Evolutionary conservation across 2,113 vertebrate genomes (phyloP), one percentile per base, ranked within the genome.

Genomic region (Hylia prasina): DNA sequence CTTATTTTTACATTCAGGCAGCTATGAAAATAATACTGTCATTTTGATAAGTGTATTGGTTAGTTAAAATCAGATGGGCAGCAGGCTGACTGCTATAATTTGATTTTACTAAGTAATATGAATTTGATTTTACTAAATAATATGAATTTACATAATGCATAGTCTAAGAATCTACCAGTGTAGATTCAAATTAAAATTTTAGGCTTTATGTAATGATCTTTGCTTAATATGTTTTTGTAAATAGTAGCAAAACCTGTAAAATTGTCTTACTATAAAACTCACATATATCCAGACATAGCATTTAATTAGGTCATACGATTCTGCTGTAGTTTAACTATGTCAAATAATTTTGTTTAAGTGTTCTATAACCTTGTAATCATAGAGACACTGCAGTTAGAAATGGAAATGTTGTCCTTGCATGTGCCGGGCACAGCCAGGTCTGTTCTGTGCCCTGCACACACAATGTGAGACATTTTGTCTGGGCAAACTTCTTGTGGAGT

Each of bases 61-160:
- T 94, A 78, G 91, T 73, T 93, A 86, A 90, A 94, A 90, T 95
- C 70, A 91, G 90, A 66, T 89, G 71, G 54, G 71, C 64, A 89
- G 60, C 72, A 92, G 84, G 94, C 89, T 91, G 37, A 54, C 48
- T 69, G 40, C 92, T 92, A 33, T 94, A 3, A 93, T 94, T 96
- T 76, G 20, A 53, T 97, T 93, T 97, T 93, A 72, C 82, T 94
- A 95, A 96, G 94, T 92, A 97, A 58, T 40, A 56, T 15, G 1
- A 37, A 93, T 94, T 95, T 79, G 13, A 61, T 97, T 93, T 96
- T 92, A 71, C 81, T 93, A 95, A 96, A 96, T 94, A 96, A 31
- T 61, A 54, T 54, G 25, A 8, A 44, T 66, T 83, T 75, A 39
- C 25, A 7, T 75, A 68, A 53, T 56, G 27, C 22, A 18, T 40